Conservation (phyloP, 92 coral and sea anemone genomes). For the Porites cylindrica region DNA sequence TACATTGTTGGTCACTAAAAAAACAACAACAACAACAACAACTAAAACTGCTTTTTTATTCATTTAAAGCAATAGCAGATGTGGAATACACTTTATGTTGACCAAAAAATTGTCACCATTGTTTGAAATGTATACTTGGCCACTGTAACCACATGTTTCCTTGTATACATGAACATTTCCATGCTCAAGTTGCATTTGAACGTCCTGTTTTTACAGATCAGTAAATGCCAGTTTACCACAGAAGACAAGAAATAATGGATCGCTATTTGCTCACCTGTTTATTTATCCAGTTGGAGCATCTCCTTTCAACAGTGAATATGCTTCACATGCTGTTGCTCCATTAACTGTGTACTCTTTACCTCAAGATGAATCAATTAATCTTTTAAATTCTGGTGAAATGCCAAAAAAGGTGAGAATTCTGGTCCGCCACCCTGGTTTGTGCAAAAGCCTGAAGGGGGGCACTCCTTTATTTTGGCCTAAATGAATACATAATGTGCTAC, state of each 20-base stretch:
- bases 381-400: slow-evolving; percentile 62
- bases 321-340: slow-evolving; percentile 65
- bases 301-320: slow-evolving; percentile 72
- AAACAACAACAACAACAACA: too few species aligned
- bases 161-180: too few species aligned
- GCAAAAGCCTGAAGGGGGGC: not conserved
- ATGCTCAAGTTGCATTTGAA: not conserved
- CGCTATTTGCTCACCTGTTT: slow-evolving; percentile 81
- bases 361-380: slow-evolving; percentile 79
- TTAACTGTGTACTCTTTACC: slow-evolving; percentile 82
- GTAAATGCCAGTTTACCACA: slow-evolving; percentile 86
- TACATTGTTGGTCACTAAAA: too few species aligned
- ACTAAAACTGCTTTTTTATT: too few species aligned
- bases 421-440: not conserved
- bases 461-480: too few species aligned
- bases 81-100: too few species aligned
- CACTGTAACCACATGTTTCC: too few species aligned
- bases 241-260: slow-evolving; percentile 92
- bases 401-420: not conserved
- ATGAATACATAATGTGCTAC: too few species aligned
- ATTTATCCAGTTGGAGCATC: slow-evolving; percentile 75
- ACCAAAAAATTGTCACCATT: too few species aligned
- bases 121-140: too few species aligned
- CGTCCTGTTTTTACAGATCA: slow-evolving; percentile 41
- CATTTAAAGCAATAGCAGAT: too few species aligned